Evolutionary conservation across 2,888 invertebrate genomes (phyloP).

Genomic region (Drosophila affinis): DNA sequence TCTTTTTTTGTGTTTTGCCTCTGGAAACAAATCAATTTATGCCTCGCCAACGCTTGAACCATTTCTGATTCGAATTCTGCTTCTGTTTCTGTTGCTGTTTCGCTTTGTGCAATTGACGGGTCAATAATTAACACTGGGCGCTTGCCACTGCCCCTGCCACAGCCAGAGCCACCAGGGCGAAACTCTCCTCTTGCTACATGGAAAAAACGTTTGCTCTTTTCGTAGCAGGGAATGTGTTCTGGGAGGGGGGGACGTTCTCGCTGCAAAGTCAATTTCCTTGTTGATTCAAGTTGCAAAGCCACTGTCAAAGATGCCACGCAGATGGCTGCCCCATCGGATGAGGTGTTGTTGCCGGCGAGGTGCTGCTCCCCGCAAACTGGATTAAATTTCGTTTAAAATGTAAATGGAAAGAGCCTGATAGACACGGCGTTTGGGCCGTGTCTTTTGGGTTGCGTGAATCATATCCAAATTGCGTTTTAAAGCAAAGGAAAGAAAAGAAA

Average conservation of each 20-base stretch:
- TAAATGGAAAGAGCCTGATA: slow-evolving; percentile 70
- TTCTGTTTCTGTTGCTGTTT: slow-evolving; percentile 47
- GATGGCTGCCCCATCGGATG: slow-evolving; percentile 11
- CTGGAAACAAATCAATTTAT: slow-evolving; percentile 68
- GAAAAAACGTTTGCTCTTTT: slow-evolving; percentile 11
- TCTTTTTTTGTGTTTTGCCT: slow-evolving; percentile 38
- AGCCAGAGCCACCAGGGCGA: neutral
- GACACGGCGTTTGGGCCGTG: slow-evolving; percentile 28
- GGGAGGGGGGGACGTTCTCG: slow-evolving; percentile 3
- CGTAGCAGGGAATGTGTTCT: neutral
- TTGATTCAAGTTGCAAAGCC: slow-evolving; percentile 76
- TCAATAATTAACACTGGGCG: slow-evolving; percentile 80
- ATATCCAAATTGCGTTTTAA: slow-evolving; percentile 50
- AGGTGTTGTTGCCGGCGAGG: slow-evolving; percentile 29
- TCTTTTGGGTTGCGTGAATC: slow-evolving; percentile 46
- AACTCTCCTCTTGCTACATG: neutral
- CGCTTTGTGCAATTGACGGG: slow-evolving; percentile 83
- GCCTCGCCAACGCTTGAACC: slow-evolving; percentile 72
- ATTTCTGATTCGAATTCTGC: slow-evolving; percentile 51
- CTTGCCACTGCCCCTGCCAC: slow-evolving; percentile 8
- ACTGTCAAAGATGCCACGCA: slow-evolving; percentile 20
- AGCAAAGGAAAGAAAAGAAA: neutral
- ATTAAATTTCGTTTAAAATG: slow-evolving; percentile 81
- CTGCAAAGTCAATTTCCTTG: slow-evolving; percentile 75
- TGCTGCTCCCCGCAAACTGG: slow-evolving; percentile 68